Percentiles rank a stretch among this genome's conserved stretches.
Evolutionary conservation across 2,113 vertebrate genomes (phyloP).

Genomic region (Alouatta palliata): DNA sequence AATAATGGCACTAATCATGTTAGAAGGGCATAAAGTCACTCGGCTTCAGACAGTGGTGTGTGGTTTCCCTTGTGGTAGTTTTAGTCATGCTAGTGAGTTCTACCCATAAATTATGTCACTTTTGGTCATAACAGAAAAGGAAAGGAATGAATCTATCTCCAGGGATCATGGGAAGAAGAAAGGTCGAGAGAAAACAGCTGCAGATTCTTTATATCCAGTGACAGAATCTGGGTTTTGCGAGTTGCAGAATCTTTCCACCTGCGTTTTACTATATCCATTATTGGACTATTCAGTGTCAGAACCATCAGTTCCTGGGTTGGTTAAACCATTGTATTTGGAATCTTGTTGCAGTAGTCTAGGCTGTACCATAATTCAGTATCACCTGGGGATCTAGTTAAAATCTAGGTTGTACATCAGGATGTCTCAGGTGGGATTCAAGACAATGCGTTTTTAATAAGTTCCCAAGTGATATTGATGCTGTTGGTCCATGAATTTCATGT

Average conservation of each 20-base stretch:
- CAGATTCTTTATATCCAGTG: neutral
- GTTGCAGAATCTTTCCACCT: neutral
- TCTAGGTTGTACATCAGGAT: neutral
- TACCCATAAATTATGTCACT: neutral
- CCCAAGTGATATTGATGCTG: neutral
- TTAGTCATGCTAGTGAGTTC: neutral
- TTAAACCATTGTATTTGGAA: neutral
- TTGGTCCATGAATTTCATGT: neutral
- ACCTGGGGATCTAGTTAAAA: neutral
- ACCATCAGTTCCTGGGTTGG: neutral
- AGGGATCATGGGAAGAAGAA: no score
- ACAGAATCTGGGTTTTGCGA: neutral
- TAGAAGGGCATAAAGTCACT: neutral
- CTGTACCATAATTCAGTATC: neutral
- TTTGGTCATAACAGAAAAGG: neutral
- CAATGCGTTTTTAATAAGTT: neutral
- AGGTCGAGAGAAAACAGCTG: neutral
- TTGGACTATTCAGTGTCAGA: neutral
- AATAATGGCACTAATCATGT: neutral
- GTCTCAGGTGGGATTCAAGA: neutral
- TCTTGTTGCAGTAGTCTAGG: neutral
- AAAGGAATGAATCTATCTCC: neutral
- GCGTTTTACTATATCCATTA: neutral
- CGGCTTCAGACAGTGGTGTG: neutral
- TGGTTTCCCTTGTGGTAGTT: neutral